phyloP scores from a whole-genome alignment of 2,888 invertebrate genomes.

The Phymatocera aterrima region DNA sequence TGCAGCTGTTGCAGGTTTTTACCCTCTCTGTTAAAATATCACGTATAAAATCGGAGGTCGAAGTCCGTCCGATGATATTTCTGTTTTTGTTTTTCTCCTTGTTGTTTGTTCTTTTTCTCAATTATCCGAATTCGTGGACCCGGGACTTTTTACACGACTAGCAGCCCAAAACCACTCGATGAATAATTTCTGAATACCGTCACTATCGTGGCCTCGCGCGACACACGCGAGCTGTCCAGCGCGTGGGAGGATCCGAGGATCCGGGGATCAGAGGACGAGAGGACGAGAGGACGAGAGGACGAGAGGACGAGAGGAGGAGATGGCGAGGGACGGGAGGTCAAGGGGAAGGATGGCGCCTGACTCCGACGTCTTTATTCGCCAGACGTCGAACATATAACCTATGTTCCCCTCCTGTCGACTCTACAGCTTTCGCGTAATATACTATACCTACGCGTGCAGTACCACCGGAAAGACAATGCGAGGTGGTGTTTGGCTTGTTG shows the following conservation, averaged over 20 bases:
- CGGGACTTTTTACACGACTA: conserved; percentile 12
- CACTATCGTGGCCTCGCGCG: conserved; percentile 35
- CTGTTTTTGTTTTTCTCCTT: too few relatives aligned
- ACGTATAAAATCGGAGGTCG: background rate
- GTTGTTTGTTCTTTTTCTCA: background rate
- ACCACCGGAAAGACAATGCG: conserved; percentile 28
- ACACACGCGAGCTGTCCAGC: conserved; percentile 47
- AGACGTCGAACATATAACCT: conserved; percentile 62
- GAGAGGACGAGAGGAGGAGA: conserved; percentile 32
- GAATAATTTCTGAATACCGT: conserved; percentile 46
- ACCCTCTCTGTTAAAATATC: background rate
- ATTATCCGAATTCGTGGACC: background rate
- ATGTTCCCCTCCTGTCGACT: conserved; percentile 28
- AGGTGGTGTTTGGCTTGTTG: conserved; percentile 11
- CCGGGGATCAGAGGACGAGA: conserved; percentile 43
- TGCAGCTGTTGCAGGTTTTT: background rate
- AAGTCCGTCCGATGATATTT: too few relatives aligned
- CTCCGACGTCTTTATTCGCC: conserved; percentile 68
- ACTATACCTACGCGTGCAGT: conserved; percentile 9
- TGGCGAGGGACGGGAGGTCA: conserved; percentile 47
- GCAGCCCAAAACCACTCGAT: conserved; percentile 35
- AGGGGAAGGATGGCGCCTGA: conserved; percentile 67
- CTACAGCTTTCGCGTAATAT: conserved; percentile 8
- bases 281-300: too few relatives aligned
- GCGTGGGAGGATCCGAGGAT: conserved; percentile 45